phyloP scores from a whole-genome alignment of 2,888 invertebrate species.

The Axea sp. region DNA sequence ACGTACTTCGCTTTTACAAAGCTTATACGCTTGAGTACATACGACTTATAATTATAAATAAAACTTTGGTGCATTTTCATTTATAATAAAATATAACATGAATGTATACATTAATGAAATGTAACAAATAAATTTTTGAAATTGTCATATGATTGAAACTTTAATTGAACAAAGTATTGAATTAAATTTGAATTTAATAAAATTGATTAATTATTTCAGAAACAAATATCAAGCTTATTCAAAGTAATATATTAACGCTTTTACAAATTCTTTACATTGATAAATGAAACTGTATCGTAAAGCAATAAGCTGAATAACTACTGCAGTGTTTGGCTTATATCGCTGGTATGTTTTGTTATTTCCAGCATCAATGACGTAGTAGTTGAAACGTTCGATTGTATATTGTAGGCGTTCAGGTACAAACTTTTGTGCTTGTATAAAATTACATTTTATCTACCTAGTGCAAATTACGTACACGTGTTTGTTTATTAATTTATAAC shows the following conservation, averaged over 20 bases:
- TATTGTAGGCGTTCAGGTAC: constrained; percentile 17
- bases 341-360: constrained; percentile 9
- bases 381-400: constrained; percentile 31
- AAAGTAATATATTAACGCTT: too few species aligned
- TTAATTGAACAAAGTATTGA: too few species aligned
- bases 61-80: constrained; percentile 29
- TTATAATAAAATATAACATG: constrained; percentile 5
- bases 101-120: too few species aligned
- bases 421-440: constrained; percentile 16
- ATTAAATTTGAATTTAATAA: too few species aligned
- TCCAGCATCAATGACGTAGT: constrained; percentile 33
- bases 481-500: constrained; percentile 27
- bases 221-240: too few species aligned
- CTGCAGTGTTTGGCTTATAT: not conserved
- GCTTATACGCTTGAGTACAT: constrained; percentile 39
- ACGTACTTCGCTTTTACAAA: constrained; percentile 46
- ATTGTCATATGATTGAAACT: too few species aligned
- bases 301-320: not conserved
- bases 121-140: too few species aligned
- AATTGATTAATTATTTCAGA: too few species aligned
- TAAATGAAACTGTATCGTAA: too few species aligned
- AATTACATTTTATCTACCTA: constrained; percentile 28
- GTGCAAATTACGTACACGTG: constrained; percentile 14
- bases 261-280: too few species aligned
- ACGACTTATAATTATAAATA: constrained; percentile 49